Conservation (phyloP, 2,113 vertebrate species). For the Chitala chitala region DNA sequence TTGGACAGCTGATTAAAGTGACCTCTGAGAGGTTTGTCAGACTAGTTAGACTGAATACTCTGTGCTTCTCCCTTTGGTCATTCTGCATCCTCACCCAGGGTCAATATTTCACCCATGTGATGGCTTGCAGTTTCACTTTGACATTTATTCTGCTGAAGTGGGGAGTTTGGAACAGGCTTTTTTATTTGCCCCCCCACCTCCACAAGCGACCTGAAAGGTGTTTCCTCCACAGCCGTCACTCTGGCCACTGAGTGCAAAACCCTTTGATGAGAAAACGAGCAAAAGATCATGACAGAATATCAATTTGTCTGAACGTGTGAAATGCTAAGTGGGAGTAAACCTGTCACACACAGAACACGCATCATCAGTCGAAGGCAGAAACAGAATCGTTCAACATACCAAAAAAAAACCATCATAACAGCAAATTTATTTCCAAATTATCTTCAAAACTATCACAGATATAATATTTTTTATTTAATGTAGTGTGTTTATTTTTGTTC, state of each 20-base stretch:
- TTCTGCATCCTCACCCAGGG: neutral
- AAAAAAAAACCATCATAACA: no score
- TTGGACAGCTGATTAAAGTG: neutral
- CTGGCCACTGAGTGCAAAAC: no score
- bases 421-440: no score
- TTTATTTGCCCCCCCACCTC: no score
- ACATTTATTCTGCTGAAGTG: neutral
- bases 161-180: no score
- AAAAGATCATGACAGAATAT: neutral
- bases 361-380: neutral
- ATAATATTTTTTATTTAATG: neutral
- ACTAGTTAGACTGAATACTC: neutral
- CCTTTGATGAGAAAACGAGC: neutral
- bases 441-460: neutral
- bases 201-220: neutral
- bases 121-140: neutral
- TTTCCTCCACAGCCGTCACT: neutral
- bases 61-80: neutral
- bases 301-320: neutral
- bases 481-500: neutral
- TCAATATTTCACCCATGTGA: conserved; percentile 2
- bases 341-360: neutral
- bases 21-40: neutral
- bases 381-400: no score
- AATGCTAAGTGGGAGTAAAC: no score